Conservation (phyloP, 2,888 invertebrate species). For the Meteorus cinctellus region DNA sequence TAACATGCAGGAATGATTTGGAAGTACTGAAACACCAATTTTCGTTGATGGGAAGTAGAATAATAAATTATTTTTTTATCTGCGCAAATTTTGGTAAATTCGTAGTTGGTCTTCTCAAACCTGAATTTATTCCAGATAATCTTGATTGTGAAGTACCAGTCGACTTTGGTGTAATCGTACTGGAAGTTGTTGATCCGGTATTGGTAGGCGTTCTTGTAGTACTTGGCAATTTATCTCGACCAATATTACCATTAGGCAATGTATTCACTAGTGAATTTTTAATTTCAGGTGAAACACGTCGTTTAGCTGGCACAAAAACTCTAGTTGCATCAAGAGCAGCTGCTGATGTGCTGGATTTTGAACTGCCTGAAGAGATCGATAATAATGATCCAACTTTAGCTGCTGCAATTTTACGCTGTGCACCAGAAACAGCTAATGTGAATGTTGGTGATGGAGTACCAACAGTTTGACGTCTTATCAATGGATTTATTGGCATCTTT, state of each 20-base stretch:
- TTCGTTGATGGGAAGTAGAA: not conserved
- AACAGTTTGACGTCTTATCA: conserved; percentile 40
- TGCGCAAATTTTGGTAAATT: not conserved
- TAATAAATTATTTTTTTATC: not conserved
- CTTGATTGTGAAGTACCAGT: not conserved
- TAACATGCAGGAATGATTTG: not conserved
- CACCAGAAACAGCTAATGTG: conserved; percentile 34
- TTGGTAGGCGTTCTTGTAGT: not conserved
- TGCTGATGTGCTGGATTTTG: not conserved
- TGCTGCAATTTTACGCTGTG: not conserved
- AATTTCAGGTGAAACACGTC: conserved; percentile 3
- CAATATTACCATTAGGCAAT: not conserved
- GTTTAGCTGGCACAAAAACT: not conserved
- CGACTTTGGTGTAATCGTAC: not conserved
- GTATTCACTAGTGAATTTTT: not conserved
- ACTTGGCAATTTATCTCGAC: not conserved
- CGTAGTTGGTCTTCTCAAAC: not conserved
- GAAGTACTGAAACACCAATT: not conserved
- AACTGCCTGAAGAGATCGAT: conserved; percentile 3
- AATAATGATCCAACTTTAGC: not conserved
- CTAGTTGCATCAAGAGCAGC: not conserved
- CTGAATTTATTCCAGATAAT: not conserved
- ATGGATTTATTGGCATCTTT: conserved; percentile 26
- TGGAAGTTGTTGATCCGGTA: not conserved
- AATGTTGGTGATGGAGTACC: conserved; percentile 32